Conservation (phyloP, 1,140 invertebrate genomes). For the Anastrepha obliqua region DNA sequence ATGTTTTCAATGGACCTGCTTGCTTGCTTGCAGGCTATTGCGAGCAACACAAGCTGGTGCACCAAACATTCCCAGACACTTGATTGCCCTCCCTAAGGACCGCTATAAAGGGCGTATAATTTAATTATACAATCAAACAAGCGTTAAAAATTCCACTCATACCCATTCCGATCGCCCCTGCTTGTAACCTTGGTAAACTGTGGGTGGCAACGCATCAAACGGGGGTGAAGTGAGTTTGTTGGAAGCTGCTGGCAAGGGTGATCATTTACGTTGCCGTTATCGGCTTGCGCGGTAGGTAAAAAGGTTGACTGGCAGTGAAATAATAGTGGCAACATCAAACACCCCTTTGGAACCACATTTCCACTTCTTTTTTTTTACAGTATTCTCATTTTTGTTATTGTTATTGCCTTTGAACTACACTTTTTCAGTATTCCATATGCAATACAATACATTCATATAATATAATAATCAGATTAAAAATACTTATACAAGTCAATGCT, state of each 20-base stretch:
- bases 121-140: slow-evolving; percentile 74
- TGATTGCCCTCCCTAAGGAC: slow-evolving; percentile 59
- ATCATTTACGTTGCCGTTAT: not conserved
- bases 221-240: not conserved
- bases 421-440: slow-evolving; percentile 6
- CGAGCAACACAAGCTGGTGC: not conserved
- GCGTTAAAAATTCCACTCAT: slow-evolving; percentile 67
- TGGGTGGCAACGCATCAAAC: slow-evolving; percentile 16
- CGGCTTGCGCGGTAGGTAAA: not conserved
- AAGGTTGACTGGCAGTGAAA: not conserved
- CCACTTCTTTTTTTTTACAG: not conserved
- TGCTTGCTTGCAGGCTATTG: not conserved
- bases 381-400: slow-evolving; percentile 5
- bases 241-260: slow-evolving; percentile 6
- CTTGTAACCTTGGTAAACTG: not conserved
- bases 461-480: slow-evolving; percentile 57
- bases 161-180: not conserved
- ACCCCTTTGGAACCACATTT: slow-evolving; percentile 46
- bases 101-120: slow-evolving; percentile 63
- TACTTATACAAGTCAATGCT: not conserved
- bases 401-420: slow-evolving; percentile 24
- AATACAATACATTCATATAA: slow-evolving; percentile 53
- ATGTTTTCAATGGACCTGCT: slow-evolving; percentile 33
- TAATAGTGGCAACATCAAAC: slow-evolving; percentile 45
- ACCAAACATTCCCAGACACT: slow-evolving; percentile 53